A percentile compares a stretch with the other conserved stretches of the same genome.
These are phyloP conservation scores for Crocidura indochinensis DNA, from an alignment of 2,797 vertebrate species.

Conservation along the genomic window DNA sequence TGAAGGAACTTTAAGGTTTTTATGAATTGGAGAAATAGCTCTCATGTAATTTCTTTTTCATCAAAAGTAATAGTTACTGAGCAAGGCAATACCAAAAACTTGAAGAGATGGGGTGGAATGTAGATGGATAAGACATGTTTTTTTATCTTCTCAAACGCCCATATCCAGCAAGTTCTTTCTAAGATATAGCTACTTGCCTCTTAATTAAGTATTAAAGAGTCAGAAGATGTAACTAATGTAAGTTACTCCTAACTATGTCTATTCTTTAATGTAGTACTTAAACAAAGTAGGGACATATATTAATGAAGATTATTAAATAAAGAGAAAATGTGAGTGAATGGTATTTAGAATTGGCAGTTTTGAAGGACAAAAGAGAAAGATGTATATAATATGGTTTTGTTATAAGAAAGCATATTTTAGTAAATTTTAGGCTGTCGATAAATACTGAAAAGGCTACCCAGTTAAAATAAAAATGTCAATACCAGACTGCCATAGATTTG, in stretches of 20 bases:
- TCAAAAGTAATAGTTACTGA: background rate
- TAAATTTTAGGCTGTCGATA: background rate
- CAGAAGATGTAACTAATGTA: background rate
- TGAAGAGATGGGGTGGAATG: background rate
- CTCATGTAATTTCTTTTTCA: background rate
- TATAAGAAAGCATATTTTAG: background rate
- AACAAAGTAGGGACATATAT: background rate
- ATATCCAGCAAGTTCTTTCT: conserved; percentile 1
- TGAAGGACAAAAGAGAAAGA: background rate
- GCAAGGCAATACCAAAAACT: background rate
- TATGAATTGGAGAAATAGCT: background rate
- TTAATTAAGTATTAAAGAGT: conserved; percentile 40
- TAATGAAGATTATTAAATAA: conserved; percentile 4
- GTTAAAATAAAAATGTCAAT: background rate
- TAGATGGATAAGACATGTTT: background rate
- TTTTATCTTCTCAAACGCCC: background rate
- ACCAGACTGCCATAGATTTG: background rate
- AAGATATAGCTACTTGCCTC: background rate
- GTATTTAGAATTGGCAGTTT: background rate
- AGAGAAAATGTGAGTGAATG: background rate
- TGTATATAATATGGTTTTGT: background rate
- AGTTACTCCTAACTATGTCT: background rate
- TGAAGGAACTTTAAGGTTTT: background rate
- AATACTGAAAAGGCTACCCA: background rate
- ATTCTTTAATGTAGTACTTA: background rate